Base-by-base conservation (phyloP, 2,888 invertebrate species). In the Acanthosepion pharaonis region DNA sequence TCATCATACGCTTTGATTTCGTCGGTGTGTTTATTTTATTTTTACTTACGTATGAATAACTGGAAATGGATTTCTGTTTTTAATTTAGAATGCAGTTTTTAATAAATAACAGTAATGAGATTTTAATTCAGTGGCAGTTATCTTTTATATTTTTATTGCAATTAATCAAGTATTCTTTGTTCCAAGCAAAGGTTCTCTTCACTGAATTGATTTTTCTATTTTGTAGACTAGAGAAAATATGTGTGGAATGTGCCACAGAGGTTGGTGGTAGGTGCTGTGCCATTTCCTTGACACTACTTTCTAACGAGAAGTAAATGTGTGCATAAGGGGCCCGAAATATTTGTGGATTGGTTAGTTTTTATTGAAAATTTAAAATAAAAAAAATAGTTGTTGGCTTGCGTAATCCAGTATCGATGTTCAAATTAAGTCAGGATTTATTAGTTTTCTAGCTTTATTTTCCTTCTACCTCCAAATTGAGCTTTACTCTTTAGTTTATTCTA, bases 171-270 rank as follows among this genome's bases (percentile, higher is more conserved):
- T 33, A 78, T n/a, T 78, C 78, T 78, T 78, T 78, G n/a, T 78
- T 78, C n/a, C 78, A 15, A 78, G 78, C 11, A 78, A 78, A 78
- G n/a, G n/a, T 78, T 78, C 11, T 78, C 78, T 78, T 78, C 78
- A n/a, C 78, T 78, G 78, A 78, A 78, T 78, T 78, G 78, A 78
- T 78, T 78, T 78, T 78, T 78, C 78, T 78, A 78, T n/a, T 78
- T 78, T 78, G 78, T 78, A 78, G 78, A 78, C 78, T n/a, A 78
- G 78, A 78, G 78, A 33, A 78, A 78, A 78, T 78, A 78, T 78
- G 78, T 33, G n/a, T 78, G 78, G 78, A 78, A 78, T 78, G 78
- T 78, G 78, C 78, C n/a, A 78, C n/a, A 78, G 78, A 78, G n/a
- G n/a, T 78, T 33, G n/a, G n/a, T 33, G n/a, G n/a, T 33, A 15